These are phyloP conservation scores for Drosophila macrospina DNA, from an alignment of 2,888 invertebrate genomes.

Conservation along the genomic window DNA sequence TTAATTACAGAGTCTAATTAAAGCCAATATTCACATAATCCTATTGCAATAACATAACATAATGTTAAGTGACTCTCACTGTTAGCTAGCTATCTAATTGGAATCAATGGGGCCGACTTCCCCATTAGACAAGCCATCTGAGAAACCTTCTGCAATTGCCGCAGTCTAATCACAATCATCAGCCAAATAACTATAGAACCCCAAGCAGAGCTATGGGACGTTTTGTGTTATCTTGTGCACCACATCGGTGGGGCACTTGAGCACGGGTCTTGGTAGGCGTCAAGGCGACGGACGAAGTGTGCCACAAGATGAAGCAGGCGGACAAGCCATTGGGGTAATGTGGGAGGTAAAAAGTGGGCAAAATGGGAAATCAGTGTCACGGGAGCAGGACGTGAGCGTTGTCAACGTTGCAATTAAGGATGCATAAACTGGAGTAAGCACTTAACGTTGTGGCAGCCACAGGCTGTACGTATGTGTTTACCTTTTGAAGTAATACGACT, in stretches of 20 bases:
- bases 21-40: neutral
- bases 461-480: slow-evolving; percentile 54
- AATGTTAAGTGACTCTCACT: neutral
- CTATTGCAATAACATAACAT: no score
- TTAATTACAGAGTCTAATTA: neutral
- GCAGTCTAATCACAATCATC: slow-evolving; percentile 17
- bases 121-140: neutral
- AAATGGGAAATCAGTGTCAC: slow-evolving; percentile 76
- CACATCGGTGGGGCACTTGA: slow-evolving; percentile 62
- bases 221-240: slow-evolving; percentile 55
- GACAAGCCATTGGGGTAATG: neutral
- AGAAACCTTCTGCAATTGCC: neutral
- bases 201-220: slow-evolving; percentile 18
- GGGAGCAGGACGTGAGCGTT: slow-evolving; percentile 71
- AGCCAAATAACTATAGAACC: slow-evolving; percentile 4
- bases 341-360: neutral
- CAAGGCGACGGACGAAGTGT: slow-evolving; percentile 47
- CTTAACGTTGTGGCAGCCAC: slow-evolving; percentile 48
- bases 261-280: slow-evolving; percentile 52
- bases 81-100: neutral
- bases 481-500: slow-evolving; percentile 51
- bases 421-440: slow-evolving; percentile 81
- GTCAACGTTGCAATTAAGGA: slow-evolving; percentile 75
- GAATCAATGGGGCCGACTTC: neutral
- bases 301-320: slow-evolving; percentile 27